Base-by-base conservation (phyloP, 2,888 invertebrate genomes). In the Caenorhabditis sp. region DNA sequence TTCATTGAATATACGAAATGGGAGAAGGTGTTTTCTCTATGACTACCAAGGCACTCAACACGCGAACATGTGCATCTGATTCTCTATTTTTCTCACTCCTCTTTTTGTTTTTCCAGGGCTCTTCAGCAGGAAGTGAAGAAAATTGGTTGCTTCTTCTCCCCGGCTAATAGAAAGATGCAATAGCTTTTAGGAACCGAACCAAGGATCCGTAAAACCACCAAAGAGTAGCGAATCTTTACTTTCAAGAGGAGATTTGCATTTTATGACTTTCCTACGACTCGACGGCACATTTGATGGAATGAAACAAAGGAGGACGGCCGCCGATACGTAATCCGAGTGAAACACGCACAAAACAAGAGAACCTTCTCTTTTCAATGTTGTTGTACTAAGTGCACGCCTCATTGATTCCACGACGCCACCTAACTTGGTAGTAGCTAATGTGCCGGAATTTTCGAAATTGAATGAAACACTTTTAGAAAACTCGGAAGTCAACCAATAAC, bases 311-410 rank as follows among this genome's bases (percentile, higher is more conserved):
- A 70, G 10, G 19, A 69, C 51, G 66, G 69, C 69, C 63, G 58
- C 66, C 38, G 24, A 76, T 19, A 76, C 73, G 66, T 72, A 80
- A 80, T 72, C 72, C 80, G 41, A 80, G 73, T 73, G 68, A 68
- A 72, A 80, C 72, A 73, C 66, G 38, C 72, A 73, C 66, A 26
- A 59, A 47, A 51, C 26, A 31, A 58, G 41, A 38, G 28, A 41
- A 28, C 56, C 19, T 19, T 54, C 63, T 64, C 63, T 38, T 69
- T 51, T 61, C 79, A 79, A 79, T 79, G 70, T 70, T 59, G 72
- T 56, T 69, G 77, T 69, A 77, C 77, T 70, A 70, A 79, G 64
- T 38, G 79, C 63, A 79, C 79, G 79, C 70, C 70, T 79, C 79
- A 79, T 79, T 79, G 79, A 70, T 70, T 70, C 63, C 58, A 51